Base-by-base conservation (phyloP, 2,797 vertebrate genomes). In the Sebastes cheni region DNA sequence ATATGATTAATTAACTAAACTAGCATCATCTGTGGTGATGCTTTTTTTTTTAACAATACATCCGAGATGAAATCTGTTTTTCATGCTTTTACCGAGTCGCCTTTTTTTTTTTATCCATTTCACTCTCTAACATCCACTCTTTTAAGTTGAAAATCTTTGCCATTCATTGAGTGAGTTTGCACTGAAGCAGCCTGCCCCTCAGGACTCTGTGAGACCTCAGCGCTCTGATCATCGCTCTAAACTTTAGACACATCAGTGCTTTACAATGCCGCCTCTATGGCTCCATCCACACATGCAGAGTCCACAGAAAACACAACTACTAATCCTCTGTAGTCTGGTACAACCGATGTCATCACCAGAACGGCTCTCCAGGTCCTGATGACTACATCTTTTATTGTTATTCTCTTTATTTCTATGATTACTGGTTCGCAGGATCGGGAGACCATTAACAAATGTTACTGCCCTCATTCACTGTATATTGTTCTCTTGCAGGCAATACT, bases 11-110 rank as follows among this genome's bases (percentile, higher is more conserved):
- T 90, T 77, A 85, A 82, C 73, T 75, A 18, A 72, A 67, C 69
- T 29, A 4, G 77, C 76, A 18, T 83, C 66, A 25, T 82, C 55
- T 67, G 25, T 13, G 29, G n/a, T 22, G 69, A 79, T 22, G 64
- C 36, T 69, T 73, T 27, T 20, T 60, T 61, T 34, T 30, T 9
- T 20, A 34, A 34, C 75, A 25, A 25, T 20, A 81, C 79, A 62
- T 85, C 84, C 70, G 50, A 91, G 89, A 89, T 93, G 80, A 91
- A 89, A 90, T 88, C 64, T 60, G 73, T 68, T 71, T 70, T 67
- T 0, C 64, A 75, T 68, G 46, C 42, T 79, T 81, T 67, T 27
- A 20, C 52, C 39, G 46, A 70, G 32, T 60, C 54, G 16, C 23
- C 10, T 71, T 56, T 70, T 52, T 29, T 56, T 64, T 60, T 70